Evolutionary conservation across 2,888 invertebrate species (phyloP), one percentile per base, ranked within the genome.

Genomic region (Dryadula phaetusa): DNA sequence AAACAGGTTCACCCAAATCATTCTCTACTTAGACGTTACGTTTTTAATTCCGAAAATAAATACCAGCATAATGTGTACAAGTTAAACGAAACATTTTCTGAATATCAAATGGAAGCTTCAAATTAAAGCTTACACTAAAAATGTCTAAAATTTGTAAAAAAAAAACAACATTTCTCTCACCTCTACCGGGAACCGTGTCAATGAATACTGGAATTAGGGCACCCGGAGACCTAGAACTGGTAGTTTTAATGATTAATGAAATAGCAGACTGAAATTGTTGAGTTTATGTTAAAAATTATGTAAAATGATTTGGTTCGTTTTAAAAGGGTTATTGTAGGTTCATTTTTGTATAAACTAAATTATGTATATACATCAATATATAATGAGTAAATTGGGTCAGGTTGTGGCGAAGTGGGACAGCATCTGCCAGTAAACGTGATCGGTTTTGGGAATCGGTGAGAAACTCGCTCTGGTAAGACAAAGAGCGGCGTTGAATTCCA

Each of bases 181-280:
- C 37, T 56, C n/a, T 25, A 40, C 56, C 2, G n/a, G 28, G 56
- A 56, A 54, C 54, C 54, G 53, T 62, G 66, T 64, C 64, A 66
- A 56, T 56, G 56, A 56, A 18, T 44, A 53, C 42, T 34, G 53
- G 61, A 66, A 66, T 66, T 66, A 62, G 66, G 53, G 32, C 61
- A 53, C 34, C 66, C 46, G 34, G 53, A 53, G 61, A 56, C 56
- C 56, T 40, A 56, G 40, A 56, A 40, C 56, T 40, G 37, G 16
- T 14, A n/a, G n/a, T 46, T 47, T 47, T 34, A 49, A 62, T 37
- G n/a, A 47, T 52, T 52, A 52, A 52, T 52, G 28, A 32, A 52
- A 52, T 52, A 52, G 28, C 28, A 47, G 18, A 18, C 18, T 10
- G 22, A 25, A 49, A n/a, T n/a, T 6, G 49, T 49, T 49, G 7